Conservation (phyloP, 2,888 invertebrate species). For the Caenorhabditis virilis region DNA sequence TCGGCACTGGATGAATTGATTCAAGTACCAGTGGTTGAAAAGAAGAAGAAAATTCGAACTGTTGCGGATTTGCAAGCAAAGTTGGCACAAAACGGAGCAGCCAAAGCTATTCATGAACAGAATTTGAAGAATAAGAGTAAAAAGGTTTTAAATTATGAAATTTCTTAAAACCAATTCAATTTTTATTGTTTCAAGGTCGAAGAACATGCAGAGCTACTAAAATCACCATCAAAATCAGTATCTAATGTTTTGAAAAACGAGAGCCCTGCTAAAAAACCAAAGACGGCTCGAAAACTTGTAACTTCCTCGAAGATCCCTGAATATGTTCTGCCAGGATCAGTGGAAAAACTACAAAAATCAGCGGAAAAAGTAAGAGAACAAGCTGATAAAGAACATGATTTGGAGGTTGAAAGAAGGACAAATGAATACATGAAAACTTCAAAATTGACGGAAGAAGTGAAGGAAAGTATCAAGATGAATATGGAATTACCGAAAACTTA, state of each 20-base stretch:
- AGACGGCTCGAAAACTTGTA: conserved; percentile 16
- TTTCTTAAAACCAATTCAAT: background rate
- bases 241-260: background rate
- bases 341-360: conserved; percentile 17
- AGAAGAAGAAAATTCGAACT: conserved; percentile 15
- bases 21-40: background rate
- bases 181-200: conserved; percentile 10
- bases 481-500: conserved; percentile 18
- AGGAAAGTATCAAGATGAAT: conserved; percentile 10
- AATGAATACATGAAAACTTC: conserved; percentile 21
- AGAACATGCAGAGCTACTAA: conserved; percentile 27
- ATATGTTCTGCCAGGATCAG: conserved; percentile 22
- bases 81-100: conserved; percentile 29
- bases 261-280: too few species aligned
- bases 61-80: conserved; percentile 35
- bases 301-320: conserved; percentile 14
- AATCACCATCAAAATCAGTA: conserved; percentile 28
- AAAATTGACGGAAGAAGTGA: conserved; percentile 19
- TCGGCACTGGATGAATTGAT: conserved; percentile 18
- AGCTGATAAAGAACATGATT: conserved; percentile 18
- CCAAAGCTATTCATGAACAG: conserved; percentile 22
- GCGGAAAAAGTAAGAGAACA: conserved; percentile 27
- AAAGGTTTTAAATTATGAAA: background rate
- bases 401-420: conserved; percentile 19
- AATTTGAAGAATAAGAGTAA: conserved; percentile 34